phyloP scores from a whole-genome alignment of 2,797 vertebrate species.

The Galaxias olidus region DNA sequence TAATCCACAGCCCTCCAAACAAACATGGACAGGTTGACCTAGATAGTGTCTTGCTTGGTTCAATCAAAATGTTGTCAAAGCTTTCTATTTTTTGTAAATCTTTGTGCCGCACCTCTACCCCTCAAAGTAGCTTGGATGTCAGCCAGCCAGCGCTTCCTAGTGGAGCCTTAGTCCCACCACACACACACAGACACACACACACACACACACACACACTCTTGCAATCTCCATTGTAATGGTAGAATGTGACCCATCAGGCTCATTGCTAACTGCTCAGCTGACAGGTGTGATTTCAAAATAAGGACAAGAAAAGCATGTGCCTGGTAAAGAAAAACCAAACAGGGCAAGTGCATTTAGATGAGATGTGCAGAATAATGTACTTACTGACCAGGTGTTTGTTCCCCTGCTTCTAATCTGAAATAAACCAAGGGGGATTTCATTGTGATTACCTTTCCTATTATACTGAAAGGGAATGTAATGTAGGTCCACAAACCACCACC shows the following conservation, averaged over 20 bases:
- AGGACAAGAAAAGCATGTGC: neutral
- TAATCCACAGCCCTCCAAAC: neutral
- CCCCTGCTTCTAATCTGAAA: too few relatives aligned
- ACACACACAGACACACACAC: too few relatives aligned
- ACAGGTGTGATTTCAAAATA: constrained; percentile 1
- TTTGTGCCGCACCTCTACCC: too few relatives aligned
- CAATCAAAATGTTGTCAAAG: too few relatives aligned
- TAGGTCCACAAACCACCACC: constrained; percentile 35
- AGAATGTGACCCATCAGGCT: constrained; percentile 54
- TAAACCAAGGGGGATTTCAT: too few relatives aligned
- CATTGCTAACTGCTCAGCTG: neutral
- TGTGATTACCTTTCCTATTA: too few relatives aligned
- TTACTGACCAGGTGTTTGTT: too few relatives aligned
- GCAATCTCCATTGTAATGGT: constrained; percentile 13
- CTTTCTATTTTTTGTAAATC: too few relatives aligned
- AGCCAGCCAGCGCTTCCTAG: too few relatives aligned
- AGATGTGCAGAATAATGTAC: neutral
- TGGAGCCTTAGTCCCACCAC: too few relatives aligned
- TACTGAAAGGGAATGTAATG: neutral
- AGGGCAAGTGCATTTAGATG: neutral
- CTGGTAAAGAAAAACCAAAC: too few relatives aligned
- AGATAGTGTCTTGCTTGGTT: neutral
- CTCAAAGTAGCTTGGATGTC: too few relatives aligned
- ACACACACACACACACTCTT: neutral
- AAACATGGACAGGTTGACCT: constrained; percentile 1